These are phyloP conservation scores for Incurvaria masculella DNA, from an alignment of 2,888 invertebrate species.

Conservation along the genomic window DNA sequence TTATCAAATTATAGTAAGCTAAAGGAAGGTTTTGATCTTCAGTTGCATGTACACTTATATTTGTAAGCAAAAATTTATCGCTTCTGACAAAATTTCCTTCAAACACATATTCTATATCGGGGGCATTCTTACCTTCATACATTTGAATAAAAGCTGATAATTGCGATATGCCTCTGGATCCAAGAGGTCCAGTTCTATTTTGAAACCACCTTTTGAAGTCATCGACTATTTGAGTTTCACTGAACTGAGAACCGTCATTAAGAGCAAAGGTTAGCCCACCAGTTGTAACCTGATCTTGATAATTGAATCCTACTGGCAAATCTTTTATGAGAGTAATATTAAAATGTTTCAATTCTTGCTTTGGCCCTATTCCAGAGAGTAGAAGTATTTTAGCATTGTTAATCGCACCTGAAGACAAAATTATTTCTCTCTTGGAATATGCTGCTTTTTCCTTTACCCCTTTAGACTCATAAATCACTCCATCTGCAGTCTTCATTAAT, in stretches of 20 bases:
- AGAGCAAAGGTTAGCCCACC: slow-evolving; percentile 43
- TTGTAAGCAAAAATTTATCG: slow-evolving; percentile 47
- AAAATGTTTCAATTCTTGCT: slow-evolving; percentile 32
- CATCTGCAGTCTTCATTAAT: slow-evolving; percentile 39
- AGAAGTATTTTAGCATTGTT: slow-evolving; percentile 44
- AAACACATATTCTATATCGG: slow-evolving; percentile 41
- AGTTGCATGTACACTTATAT: slow-evolving; percentile 37
- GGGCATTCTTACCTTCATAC: slow-evolving; percentile 41
- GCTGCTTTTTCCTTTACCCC: slow-evolving; percentile 41
- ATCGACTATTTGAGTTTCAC: slow-evolving; percentile 33
- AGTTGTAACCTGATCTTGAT: slow-evolving; percentile 46
- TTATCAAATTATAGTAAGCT: slow-evolving; percentile 44
- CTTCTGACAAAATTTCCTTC: slow-evolving; percentile 47
- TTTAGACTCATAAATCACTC: slow-evolving; percentile 39
- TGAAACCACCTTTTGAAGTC: slow-evolving; percentile 50
- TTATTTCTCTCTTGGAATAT: slow-evolving; percentile 42
- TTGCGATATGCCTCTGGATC: slow-evolving; percentile 45
- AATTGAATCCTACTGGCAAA: slow-evolving; percentile 42
- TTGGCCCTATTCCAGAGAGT: slow-evolving; percentile 44
- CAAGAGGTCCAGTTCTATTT: slow-evolving; percentile 37
- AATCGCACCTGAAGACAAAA: slow-evolving; percentile 42
- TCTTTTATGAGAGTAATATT: slow-evolving; percentile 34
- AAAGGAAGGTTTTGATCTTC: slow-evolving; percentile 43
- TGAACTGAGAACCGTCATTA: slow-evolving; percentile 32
- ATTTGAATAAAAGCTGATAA: slow-evolving; percentile 45